A percentile compares a stretch with the other conserved stretches of the same genome.
These are phyloP conservation scores for Branchipolynoe longqiensis DNA, from an alignment of 2,888 invertebrate genomes.

Conservation along the genomic window DNA sequence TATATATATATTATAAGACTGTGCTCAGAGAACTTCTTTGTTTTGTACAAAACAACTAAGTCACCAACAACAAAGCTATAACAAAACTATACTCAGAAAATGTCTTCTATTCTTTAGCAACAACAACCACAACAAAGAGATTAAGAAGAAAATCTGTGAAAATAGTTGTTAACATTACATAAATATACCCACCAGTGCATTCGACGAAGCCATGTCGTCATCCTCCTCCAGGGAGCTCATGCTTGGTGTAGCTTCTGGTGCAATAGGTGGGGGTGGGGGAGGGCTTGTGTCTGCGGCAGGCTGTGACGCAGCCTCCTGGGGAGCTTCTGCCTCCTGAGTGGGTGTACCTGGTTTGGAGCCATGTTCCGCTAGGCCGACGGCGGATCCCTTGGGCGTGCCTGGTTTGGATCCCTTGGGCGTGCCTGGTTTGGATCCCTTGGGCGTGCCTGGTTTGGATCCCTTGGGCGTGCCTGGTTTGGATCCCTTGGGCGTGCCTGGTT, in stretches of 20 bases:
- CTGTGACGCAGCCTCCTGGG: constrained; percentile 28
- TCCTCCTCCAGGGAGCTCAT: not conserved
- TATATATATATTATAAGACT: too few species aligned
- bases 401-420: constrained; percentile 29
- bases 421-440: constrained; percentile 1
- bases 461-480: constrained; percentile 15
- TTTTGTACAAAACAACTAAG: too few species aligned
- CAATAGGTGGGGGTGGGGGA: constrained; percentile 52
- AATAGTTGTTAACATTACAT: too few species aligned
- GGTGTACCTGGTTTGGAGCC: constrained; percentile 55
- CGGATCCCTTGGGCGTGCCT: not conserved
- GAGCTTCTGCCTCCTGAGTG: not conserved
- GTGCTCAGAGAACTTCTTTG: too few species aligned
- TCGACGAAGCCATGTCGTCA: constrained; percentile 22
- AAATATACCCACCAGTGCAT: not conserved
- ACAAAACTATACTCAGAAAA: too few species aligned
- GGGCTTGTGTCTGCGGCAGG: constrained; percentile 12
- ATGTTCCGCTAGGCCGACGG: not conserved
- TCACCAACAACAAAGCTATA: too few species aligned
- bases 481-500: constrained; percentile 26
- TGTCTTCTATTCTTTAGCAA: too few species aligned
- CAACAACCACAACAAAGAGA: too few species aligned
- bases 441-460: constrained; percentile 42
- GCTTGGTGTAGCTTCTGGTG: not conserved
- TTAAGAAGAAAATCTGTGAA: too few species aligned